Base-by-base conservation (phyloP, 1,140 invertebrate species). In the Planococcus citri region DNA sequence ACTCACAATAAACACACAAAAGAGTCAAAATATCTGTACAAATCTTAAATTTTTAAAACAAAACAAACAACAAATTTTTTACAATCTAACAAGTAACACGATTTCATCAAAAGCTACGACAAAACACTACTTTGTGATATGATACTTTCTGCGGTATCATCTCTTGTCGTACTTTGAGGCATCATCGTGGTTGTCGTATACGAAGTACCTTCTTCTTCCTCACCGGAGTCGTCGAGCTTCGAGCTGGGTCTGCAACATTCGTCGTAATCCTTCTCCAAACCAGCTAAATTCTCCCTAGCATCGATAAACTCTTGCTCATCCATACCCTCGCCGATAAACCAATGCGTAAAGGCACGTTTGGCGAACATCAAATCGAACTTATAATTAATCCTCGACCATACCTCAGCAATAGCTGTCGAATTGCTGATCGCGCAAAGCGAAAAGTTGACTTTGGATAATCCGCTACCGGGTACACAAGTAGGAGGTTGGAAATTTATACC, bases 321-420 rank as follows among this genome's bases (percentile, higher is more conserved):
- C 83, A 91, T 85, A 68, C 89, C 89, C 82, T 90, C 89, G 8
- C 87, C 87, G 10, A 91, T 80, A 75, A 86, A 90, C 82, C 72
- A 71, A 51, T 73, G 73, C 14, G 72, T 70, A 41, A 73, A 71
- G 79, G 83, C 73, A 29, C 73, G 33, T 60, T 83, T 83, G 76
- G 87, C 86, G 80, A 89, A 91, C 88, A 84, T 90, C 68, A 90
- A 77, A 76, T 91, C 88, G 77, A 91, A 92, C 78, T 92, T 92
- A 75, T 89, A 87, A 77, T 91, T 87, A 61, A 91, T 77, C 73
- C 88, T 82, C 60, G 85, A 85, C 88, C 88, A 91, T 4, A 88
- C 88, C 75, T 89, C 87, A 58, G 86, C 86, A 73, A 90, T 89
- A 70, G 88, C 88, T n/a, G 88, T 90, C 69, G 88, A 90, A 82